These are phyloP conservation scores for Phylloscopus whistleri DNA, from an alignment of 2,113 vertebrate species.

Conservation along the genomic window DNA sequence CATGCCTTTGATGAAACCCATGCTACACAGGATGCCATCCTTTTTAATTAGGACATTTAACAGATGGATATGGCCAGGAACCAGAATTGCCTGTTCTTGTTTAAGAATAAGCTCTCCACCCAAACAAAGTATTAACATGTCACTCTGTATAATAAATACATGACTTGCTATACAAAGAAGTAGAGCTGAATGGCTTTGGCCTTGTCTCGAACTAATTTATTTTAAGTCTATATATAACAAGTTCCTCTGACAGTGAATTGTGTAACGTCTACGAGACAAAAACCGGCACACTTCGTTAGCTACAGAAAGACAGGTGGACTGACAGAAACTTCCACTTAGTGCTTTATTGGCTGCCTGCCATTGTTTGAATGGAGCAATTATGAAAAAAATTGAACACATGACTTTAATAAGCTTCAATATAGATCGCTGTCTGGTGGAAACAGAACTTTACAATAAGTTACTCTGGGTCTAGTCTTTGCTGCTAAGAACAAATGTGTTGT, in stretches of 20 bases:
- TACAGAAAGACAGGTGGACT: conserved; percentile 65
- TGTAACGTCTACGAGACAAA: conserved; percentile 65
- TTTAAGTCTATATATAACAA: conserved; percentile 68
- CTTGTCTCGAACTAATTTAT: conserved; percentile 59
- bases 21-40: background rate
- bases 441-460: conserved; percentile 34
- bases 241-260: conserved; percentile 65
- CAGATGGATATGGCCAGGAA: background rate
- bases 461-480: conserved; percentile 14
- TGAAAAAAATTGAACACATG: conserved; percentile 68
- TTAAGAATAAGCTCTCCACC: conserved; percentile 42
- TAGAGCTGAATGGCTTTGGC: conserved; percentile 40
- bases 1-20: background rate
- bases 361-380: conserved; percentile 64
- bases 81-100: conserved; percentile 22
- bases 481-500: conserved; percentile 31
- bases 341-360: conserved; percentile 68
- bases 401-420: conserved; percentile 69
- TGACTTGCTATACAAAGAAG: conserved; percentile 28
- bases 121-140: conserved; percentile 60
- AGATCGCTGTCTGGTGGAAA: conserved; percentile 55
- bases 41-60: conserved; percentile 28
- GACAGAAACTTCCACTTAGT: conserved; percentile 70
- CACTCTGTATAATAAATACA: conserved; percentile 58
- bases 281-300: conserved; percentile 58